Base-by-base conservation (phyloP, 1,140 invertebrate genomes). In the Drosophila santomea region DNA sequence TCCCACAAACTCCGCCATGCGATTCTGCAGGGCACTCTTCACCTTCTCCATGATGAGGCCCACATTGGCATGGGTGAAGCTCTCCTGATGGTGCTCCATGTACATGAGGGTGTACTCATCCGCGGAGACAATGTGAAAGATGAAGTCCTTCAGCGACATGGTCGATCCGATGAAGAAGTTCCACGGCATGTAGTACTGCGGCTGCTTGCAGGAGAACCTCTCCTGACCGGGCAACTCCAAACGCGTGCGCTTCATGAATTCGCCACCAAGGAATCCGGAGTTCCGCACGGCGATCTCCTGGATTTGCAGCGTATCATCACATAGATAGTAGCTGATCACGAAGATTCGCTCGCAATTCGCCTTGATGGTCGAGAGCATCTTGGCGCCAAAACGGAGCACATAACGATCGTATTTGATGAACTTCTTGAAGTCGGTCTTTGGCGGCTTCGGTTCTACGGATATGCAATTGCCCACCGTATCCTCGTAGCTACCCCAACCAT, bases 91-190 rank as follows among this genome's bases (percentile, higher is more conserved):
- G 15, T 95, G 84, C 91, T 98, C 97, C 97, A 98, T 97, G 88
- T 97, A 98, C 60, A 95, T 94, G 41, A 97, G 93, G 5, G 96
- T 95, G 92, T 97, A 98, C 90, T 97, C 96, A 91, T 98, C 97
- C 5, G 97, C 96, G 38, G 95, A 95, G 11, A 95, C 94, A 4
- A 98, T 92, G 62, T 95, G 85, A 91, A 98, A 98, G 23, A 95
- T 93, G 85, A 97, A 96, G 62, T 95, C 94, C 91, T 96, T 95
- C 48, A 98, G 94, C 35, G 95, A 94, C 20, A 98, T 83, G 17
- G 93, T 94, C 23, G 95, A 95, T 28, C 97, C 97, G 14, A 98
- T 94, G 92, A 95, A 98, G 92, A 98, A 95, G 91, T 98, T 95
- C 61, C 95, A 92, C 0, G 96, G 94, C 11, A 94, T 93, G 86